A percentile compares a stretch with the other conserved stretches of the same genome.
These are phyloP conservation scores for Pongo pygmaeus DNA, from an alignment of 2,113 vertebrate genomes.

Conservation along the genomic window DNA sequence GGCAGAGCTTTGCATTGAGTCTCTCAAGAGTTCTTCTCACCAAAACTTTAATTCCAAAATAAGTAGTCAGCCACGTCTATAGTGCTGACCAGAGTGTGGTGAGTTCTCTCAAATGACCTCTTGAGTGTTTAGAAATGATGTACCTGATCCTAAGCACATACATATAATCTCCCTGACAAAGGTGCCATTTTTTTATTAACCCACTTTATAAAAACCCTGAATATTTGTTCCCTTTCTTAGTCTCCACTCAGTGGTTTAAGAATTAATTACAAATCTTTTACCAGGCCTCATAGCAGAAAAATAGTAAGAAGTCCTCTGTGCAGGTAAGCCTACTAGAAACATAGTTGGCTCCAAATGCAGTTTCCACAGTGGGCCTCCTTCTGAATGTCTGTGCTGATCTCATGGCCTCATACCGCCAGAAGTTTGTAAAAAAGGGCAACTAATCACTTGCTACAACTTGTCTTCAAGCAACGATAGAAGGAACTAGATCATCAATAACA, in stretches of 20 bases:
- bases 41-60: constrained; percentile 34
- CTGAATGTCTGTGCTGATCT: background rate
- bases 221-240: background rate
- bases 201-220: constrained; percentile 10
- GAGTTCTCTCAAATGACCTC: background rate
- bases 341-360: background rate
- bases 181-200: background rate
- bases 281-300: background rate
- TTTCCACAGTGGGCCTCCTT: background rate
- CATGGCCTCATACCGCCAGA: background rate
- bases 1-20: background rate
- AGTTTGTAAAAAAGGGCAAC: background rate
- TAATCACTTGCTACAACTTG: background rate
- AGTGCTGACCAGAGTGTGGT: background rate
- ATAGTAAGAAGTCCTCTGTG: background rate
- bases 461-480: background rate
- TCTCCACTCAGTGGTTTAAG: background rate
- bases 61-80: background rate
- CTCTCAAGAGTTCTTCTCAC: background rate
- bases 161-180: background rate
- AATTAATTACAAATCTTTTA: constrained; percentile 5
- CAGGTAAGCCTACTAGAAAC: background rate
- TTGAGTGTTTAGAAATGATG: background rate
- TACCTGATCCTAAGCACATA: background rate
- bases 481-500: background rate